Base-by-base conservation (phyloP, 2,888 invertebrate genomes). In the Apoderus coryli region DNA sequence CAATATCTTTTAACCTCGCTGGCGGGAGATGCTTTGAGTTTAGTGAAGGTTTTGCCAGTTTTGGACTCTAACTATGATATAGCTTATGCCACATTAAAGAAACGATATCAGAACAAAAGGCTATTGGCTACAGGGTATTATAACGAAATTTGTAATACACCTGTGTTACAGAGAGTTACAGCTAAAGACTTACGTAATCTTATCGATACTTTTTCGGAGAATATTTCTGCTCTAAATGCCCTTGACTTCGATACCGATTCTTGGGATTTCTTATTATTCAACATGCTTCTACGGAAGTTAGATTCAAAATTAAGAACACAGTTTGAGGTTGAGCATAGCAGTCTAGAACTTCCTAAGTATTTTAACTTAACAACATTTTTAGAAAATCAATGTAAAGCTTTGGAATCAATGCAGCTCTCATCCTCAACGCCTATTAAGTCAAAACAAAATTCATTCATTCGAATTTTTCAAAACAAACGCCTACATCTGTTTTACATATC, bases 31-130 rank as follows among this genome's bases (percentile, higher is more conserved):
- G 11, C 25, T 4, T 25, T 25, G 12, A 25, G 14, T 25, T 6
- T 25, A 12, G 10, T 10, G 9, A 25, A 25, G 12, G 12, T 14
- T 4, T 6, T 10, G 5, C 25, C 25, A 6, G 13, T 25, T 3
- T 11, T 14, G 6, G 7, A 25, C n/a, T 16, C 29, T 11, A 35
- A 35, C 34, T 35, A 35, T 34, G 7, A 11, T 16, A 13, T 35
- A 3, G 33, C 33, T 10, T 35, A 35, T 29, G 15, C 34, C 10
- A 14, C 10, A 16, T 29, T 35, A 9, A 22, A 19, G 10, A 27
- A 35, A 14, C 14, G 29, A 11, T 35, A 35, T 16, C 22, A 35
- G 6, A 34, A 35, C 22, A 29, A 35, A 10, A 11, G 33, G 10
- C 10, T 35, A 9, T 22, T 35, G 10, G 33, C 35, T 10, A 25